These are phyloP conservation scores for Otus sunia DNA, from an alignment of 2,113 vertebrate species.

Conservation along the genomic window DNA sequence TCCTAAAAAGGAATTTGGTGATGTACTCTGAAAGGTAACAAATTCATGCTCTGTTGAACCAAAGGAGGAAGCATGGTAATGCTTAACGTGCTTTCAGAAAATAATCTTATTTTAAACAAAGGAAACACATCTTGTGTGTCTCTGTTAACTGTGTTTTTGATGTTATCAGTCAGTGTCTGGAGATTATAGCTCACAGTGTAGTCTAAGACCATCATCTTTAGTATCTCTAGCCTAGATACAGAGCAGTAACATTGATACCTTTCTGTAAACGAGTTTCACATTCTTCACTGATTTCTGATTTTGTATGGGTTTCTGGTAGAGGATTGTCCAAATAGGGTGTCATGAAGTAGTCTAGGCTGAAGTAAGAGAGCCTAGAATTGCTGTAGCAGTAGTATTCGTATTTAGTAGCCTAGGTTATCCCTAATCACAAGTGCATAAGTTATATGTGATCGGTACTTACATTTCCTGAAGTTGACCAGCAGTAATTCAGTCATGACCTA, in stretches of 20 bases:
- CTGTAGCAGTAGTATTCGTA: not conserved
- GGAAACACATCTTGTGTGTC: not conserved
- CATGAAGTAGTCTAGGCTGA: not conserved
- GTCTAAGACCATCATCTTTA: not conserved
- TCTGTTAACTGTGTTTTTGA: not conserved
- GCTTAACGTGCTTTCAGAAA: not conserved
- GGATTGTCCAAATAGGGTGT: not conserved
- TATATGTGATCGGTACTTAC: not conserved
- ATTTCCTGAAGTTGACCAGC: not conserved
- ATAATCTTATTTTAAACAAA: not conserved
- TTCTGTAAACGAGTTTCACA: not conserved
- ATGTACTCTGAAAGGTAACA: not conserved
- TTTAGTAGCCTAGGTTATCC: not conserved
- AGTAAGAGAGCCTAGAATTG: not conserved
- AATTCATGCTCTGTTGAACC: slow-evolving; percentile 6
- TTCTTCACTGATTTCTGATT: not conserved
- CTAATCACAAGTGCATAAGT: not conserved
- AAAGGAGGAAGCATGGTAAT: not conserved
- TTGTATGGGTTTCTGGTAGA: not conserved
- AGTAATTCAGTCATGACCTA: not conserved
- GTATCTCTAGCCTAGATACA: not conserved
- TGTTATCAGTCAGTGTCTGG: not conserved
- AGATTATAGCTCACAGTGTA: not conserved
- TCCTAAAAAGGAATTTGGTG: slow-evolving; percentile 13
- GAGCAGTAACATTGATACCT: not conserved